These are phyloP conservation scores for Lasiommata megera DNA, from an alignment of 2,888 invertebrate genomes.

Conservation along the genomic window DNA sequence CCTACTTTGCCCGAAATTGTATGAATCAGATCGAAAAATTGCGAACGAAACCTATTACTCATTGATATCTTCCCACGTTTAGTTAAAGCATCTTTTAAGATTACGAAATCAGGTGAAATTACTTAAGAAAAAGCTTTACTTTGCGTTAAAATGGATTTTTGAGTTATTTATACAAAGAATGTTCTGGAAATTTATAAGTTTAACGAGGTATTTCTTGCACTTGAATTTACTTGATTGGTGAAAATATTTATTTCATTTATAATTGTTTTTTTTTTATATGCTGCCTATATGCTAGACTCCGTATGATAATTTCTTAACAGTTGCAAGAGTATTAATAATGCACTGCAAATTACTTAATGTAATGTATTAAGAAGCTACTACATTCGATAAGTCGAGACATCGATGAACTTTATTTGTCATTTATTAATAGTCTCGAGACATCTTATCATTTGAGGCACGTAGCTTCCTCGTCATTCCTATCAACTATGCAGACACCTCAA, in stretches of 20 bases:
- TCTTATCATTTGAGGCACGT: constrained; percentile 32
- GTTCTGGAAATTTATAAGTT: too few relatives aligned
- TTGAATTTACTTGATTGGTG: too few relatives aligned
- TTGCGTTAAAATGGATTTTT: too few relatives aligned
- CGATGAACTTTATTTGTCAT: constrained; percentile 26
- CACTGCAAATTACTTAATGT: too few relatives aligned
- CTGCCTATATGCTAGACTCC: too few relatives aligned
- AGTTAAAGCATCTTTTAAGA: not conserved
- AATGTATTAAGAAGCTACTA: constrained; percentile 1
- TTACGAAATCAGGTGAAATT: constrained; percentile 7
- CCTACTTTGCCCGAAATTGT: not conserved
- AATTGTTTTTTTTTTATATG: too few relatives aligned
- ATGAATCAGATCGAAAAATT: constrained; percentile 6
- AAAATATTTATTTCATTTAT: too few relatives aligned
- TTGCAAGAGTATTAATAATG: too few relatives aligned
- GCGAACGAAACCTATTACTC: not conserved
- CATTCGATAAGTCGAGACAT: constrained; percentile 11
- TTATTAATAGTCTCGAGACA: constrained; percentile 20
- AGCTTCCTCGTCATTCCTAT: constrained; percentile 37
- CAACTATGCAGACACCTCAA: constrained; percentile 27
- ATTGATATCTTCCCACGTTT: not conserved
- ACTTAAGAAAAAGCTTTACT: not conserved
- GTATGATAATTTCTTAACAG: too few relatives aligned
- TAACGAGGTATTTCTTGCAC: too few relatives aligned
- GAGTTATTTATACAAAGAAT: too few relatives aligned